phyloP scores from a whole-genome alignment of 1,140 invertebrate genomes.

The Drosophila orena region DNA sequence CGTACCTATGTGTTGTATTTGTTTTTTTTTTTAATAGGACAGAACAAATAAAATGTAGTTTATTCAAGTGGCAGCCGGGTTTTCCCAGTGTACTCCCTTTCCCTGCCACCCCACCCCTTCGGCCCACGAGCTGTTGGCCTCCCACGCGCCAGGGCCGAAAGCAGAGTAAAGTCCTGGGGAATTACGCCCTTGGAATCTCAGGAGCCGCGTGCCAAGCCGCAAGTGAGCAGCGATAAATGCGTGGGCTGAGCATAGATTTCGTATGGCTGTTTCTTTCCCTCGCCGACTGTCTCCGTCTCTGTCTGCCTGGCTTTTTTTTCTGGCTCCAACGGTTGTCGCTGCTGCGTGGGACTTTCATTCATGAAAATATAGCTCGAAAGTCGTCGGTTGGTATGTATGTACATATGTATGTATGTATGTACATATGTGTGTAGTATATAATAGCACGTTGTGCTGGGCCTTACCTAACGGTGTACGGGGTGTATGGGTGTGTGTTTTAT shows the following conservation, averaged over 20 bases:
- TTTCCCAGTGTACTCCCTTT: not conserved
- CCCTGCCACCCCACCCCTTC: not conserved
- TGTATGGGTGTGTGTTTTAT: constrained; percentile 1
- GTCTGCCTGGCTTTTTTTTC: constrained; percentile 21
- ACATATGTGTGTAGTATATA: not conserved
- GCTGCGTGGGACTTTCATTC: constrained; percentile 83
- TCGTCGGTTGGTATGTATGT: constrained; percentile 14
- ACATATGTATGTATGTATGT: not conserved
- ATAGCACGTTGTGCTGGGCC: constrained; percentile 32
- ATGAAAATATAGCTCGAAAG: constrained; percentile 75
- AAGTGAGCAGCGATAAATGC: constrained; percentile 25
- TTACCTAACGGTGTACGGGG: constrained; percentile 26
- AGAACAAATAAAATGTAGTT: not conserved
- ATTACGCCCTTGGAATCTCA: constrained; percentile 3
- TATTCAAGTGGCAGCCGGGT: not conserved
- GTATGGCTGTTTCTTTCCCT: not conserved
- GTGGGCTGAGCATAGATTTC: constrained; percentile 42
- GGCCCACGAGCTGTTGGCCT: constrained; percentile 21
- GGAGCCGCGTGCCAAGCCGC: constrained; percentile 20
- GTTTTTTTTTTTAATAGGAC: no score
- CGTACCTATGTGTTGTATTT: no score
- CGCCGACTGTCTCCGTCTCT: not conserved
- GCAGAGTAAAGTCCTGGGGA: constrained; percentile 32
- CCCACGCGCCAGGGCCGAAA: constrained; percentile 30
- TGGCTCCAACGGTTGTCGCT: constrained; percentile 35